Evolutionary conservation across 2,888 invertebrate genomes (phyloP).

Genomic region (Pseudolycoriella hygida): DNA sequence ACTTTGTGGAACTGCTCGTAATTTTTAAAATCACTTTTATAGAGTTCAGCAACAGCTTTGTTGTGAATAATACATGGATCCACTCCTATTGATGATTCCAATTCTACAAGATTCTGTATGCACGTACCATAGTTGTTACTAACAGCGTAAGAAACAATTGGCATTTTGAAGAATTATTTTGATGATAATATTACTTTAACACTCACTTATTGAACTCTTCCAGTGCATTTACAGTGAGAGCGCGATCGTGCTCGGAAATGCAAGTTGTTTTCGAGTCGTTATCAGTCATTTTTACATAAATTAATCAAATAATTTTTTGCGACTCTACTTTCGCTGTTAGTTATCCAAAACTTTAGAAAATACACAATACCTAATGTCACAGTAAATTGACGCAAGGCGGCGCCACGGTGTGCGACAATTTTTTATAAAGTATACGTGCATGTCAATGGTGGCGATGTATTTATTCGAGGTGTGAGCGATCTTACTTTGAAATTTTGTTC

Average conservation of each 20-base stretch:
- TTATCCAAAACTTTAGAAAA: no score
- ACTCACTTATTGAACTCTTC: constrained; percentile 5
- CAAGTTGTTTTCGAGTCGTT: not conserved
- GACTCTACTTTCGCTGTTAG: no score
- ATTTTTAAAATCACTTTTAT: constrained; percentile 51
- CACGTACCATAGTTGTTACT: constrained; percentile 7
- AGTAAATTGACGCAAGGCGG: no score
- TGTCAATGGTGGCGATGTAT: no score
- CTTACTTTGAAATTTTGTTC: no score
- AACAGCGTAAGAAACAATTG: not conserved
- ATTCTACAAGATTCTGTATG: constrained; percentile 5
- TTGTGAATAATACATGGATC: constrained; percentile 48
- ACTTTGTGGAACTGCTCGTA: constrained; percentile 53
- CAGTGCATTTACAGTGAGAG: not conserved
- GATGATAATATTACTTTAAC: not conserved
- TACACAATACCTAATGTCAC: no score
- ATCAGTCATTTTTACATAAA: no score
- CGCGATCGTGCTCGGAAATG: not conserved
- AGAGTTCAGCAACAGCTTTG: constrained; percentile 67
- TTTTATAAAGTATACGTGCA: no score
- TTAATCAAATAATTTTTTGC: no score
- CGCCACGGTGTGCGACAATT: no score
- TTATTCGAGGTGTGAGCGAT: no score
- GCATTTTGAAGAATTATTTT: not conserved
- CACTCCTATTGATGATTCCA: constrained; percentile 3